Percentiles rank a stretch among this genome's conserved stretches.
These are phyloP conservation scores for Wiebesia pumilae DNA, from an alignment of 1,140 invertebrate species.

Conservation along the genomic window DNA sequence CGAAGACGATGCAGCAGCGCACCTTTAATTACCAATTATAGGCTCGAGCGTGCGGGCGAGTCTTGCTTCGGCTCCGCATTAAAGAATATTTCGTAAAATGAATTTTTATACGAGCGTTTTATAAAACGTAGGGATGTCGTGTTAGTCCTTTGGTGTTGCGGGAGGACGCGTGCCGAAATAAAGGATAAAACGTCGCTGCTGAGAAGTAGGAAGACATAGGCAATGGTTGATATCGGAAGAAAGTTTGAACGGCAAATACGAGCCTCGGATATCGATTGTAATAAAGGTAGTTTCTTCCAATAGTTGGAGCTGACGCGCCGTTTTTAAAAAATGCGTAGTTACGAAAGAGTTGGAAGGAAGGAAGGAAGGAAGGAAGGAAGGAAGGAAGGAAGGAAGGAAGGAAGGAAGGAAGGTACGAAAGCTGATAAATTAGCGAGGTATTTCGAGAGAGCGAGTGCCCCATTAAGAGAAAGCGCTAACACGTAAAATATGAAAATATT, in stretches of 20 bases:
- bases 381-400: no score
- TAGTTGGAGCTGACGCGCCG: no score
- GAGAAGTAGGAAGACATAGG: no score
- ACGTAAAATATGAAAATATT: constrained; percentile 26
- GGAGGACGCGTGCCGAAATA: not conserved
- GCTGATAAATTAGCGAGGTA: not conserved
- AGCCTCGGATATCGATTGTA: not conserved
- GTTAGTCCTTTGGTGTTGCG: not conserved
- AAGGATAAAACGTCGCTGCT: not conserved
- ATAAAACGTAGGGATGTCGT: not conserved
- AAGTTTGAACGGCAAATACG: not conserved
- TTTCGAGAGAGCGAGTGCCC: not conserved
- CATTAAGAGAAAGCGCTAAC: constrained; percentile 12
- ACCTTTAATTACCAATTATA: not conserved
- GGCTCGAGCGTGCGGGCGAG: not conserved
- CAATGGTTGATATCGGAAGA: not conserved
- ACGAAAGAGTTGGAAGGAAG: no score
- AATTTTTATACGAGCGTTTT: not conserved
- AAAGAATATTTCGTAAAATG: not conserved
- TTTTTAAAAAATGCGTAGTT: not conserved
- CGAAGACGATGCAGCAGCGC: not conserved
- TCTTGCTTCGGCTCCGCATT: no score
- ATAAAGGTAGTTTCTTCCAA: no score
- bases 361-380: no score
- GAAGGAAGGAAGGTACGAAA: no score